Evolutionary conservation across 1,140 invertebrate genomes (phyloP), one percentile per base, ranked within the genome.

Genomic region (Lepidotrigona ventralis): DNA sequence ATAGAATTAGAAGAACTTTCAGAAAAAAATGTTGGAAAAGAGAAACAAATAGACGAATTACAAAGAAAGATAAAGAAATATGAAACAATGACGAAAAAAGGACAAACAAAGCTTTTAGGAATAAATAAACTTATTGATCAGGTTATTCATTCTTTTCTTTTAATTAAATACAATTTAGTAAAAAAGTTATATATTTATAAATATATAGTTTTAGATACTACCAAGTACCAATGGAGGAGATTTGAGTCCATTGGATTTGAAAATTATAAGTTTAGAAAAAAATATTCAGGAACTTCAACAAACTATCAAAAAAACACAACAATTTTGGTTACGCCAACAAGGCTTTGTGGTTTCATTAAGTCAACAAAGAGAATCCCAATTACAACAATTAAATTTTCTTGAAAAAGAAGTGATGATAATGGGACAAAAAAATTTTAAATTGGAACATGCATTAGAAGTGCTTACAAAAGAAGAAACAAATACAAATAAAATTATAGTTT

Each of bases 281-380:
- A 94, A 93, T 86, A 96, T 97, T 81, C 94, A 95, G 46, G 92
- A 95, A 15, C 89, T 94, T 2, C 95, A 96, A 71, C 93, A 94
- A 74, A 95, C 95, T 88, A 96, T 95, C 51, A 95, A 96, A 85
- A 92, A 95, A 69, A 92, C 96, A 81, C 96, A 97, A 90, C 95
- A 96, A 82, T 95, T 96, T 91, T 98, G 97, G 97, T 91, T 97
- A 71, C 95, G 97, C 66, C 94, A 96, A 84, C 97, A 98, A 92
- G 95, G 95, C 26, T 95, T 96, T 87, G 95, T 97, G 72, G 95
- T 97, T 1, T 94, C 94, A 79, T 91, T 97, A 11, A 95, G 96
- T 0, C 93, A 96, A 82, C 95, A 97, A 85, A 94, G 96, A 88
- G 96, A 96, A 85, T 91, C 94, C 82, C 95, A 97, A 85, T 89